phyloP scores from a whole-genome alignment of 2,888 invertebrate species.

The Uropetala carovei region DNA sequence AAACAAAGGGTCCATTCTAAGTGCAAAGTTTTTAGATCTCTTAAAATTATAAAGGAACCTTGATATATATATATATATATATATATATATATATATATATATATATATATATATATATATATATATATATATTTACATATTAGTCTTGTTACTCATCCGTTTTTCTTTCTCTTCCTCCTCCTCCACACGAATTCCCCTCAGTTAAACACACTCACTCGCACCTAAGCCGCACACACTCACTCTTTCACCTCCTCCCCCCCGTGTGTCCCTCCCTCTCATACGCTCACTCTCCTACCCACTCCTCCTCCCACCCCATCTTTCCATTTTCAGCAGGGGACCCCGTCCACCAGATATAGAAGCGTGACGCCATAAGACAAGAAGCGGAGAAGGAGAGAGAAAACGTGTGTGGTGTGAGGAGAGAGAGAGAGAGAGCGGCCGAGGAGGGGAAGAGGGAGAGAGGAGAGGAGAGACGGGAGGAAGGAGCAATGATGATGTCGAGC shows the following conservation, averaged over 20 bases:
- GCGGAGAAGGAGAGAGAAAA: slow-evolving; percentile 11
- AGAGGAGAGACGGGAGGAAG: not conserved
- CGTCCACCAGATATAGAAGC: slow-evolving; percentile 63
- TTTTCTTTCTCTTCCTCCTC: slow-evolving; percentile 14
- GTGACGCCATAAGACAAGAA: slow-evolving; percentile 64
- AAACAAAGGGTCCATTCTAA: too few relatives aligned
- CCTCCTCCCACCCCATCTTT: slow-evolving; percentile 40
- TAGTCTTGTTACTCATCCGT: not conserved
- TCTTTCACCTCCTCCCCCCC: not conserved
- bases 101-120: too few relatives aligned
- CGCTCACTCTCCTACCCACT: not conserved
- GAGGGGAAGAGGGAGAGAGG: slow-evolving; percentile 21
- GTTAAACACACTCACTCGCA: not conserved
- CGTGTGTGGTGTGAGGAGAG: not conserved
- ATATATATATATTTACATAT: not conserved
- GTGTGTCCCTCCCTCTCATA: not conserved
- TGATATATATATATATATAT: too few relatives aligned
- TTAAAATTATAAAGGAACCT: too few relatives aligned
- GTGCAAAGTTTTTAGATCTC: too few relatives aligned
- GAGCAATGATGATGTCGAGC: slow-evolving; percentile 60
- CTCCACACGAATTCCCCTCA: not conserved
- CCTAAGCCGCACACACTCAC: not conserved
- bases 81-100: too few relatives aligned
- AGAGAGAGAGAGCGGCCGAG: not conserved
- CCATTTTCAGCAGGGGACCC: slow-evolving; percentile 64